Evolutionary conservation across 1,140 invertebrate species (phyloP), one percentile per base, ranked within the genome.

Genomic region (Drosophila chauvacae): DNA sequence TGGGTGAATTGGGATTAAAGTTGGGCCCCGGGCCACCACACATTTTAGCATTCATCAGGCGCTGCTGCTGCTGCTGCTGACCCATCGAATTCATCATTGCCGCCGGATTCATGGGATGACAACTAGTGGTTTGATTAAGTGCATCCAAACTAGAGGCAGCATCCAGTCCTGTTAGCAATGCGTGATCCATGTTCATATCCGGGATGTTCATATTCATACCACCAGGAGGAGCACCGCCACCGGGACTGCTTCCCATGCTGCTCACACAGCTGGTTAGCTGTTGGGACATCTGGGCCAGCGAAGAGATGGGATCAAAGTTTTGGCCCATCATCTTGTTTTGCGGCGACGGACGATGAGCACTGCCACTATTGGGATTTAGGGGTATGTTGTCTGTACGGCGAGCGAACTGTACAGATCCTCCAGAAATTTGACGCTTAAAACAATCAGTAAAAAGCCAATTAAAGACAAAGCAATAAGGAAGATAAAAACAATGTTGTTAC

Each of bases 231-330:
- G 93, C 93, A 4, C 94, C 94, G 13, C 93, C 94, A 16, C 93
- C 93, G 6, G 94, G 93, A 56, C 94, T 94, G 3, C 93, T 93
- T 26, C 93, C 93, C 28, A 81, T 70, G n/a, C 92, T 90, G 16
- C 93, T 92, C 11, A 95, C 94, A 39, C 95, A 95, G 81, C 96
- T 97, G 4, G 97, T 97, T 26, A 98, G 92, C 86, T 98, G 97
- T 84, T 98, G 97, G 56, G 96, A 97, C 97, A 98, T 98, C 92
- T 98, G 97, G 26, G 97, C 97, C 81, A 98, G 94, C 5, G 97
- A 98, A 16, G 97, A 97, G 75, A 98, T 98, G 0, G 97, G 97
- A 94, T 98, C 97, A 92, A 98, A 98, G 81, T 95, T 95, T 58
- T 95, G 94, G 14, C 94, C 81, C 50, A 90, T 77, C 84, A 90